phyloP scores from a whole-genome alignment of 2,888 invertebrate genomes.

The Pheosia tremula region DNA sequence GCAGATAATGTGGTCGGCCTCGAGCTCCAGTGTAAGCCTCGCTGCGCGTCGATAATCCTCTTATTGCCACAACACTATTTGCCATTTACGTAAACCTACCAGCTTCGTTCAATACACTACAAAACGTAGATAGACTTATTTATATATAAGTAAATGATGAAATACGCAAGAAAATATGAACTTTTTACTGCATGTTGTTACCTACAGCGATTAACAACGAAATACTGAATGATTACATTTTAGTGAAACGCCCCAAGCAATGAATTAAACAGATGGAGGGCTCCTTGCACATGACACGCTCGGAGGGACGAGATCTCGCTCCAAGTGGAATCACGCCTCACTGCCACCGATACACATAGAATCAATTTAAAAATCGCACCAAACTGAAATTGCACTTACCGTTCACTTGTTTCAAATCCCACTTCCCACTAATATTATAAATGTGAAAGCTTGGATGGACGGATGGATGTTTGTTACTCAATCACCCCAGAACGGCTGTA shows the following conservation, averaged over 20 bases:
- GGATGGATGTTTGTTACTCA: no score
- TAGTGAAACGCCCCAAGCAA: neutral
- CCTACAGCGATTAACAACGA: neutral
- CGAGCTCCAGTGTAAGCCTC: constrained; percentile 22
- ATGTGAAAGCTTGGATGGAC: no score
- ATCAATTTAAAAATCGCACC: neutral
- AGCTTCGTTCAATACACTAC: neutral
- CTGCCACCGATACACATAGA: neutral
- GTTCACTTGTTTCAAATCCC: neutral
- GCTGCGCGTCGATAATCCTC: constrained; percentile 48
- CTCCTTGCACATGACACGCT: neutral
- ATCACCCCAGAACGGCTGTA: no score
- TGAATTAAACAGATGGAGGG: neutral
- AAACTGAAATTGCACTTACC: no score
- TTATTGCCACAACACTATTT: constrained; percentile 50
- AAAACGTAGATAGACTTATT: neutral
- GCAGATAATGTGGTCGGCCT: neutral
- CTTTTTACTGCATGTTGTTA: neutral
- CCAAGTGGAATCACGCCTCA: neutral
- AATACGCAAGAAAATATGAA: no score
- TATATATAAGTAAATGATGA: no score
- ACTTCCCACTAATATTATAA: no score
- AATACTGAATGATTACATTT: constrained; percentile 2
- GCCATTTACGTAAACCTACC: constrained; percentile 39
- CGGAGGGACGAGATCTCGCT: neutral